Evolutionary conservation across 2,888 invertebrate genomes (phyloP).

Genomic region (Oscheius sp.): DNA sequence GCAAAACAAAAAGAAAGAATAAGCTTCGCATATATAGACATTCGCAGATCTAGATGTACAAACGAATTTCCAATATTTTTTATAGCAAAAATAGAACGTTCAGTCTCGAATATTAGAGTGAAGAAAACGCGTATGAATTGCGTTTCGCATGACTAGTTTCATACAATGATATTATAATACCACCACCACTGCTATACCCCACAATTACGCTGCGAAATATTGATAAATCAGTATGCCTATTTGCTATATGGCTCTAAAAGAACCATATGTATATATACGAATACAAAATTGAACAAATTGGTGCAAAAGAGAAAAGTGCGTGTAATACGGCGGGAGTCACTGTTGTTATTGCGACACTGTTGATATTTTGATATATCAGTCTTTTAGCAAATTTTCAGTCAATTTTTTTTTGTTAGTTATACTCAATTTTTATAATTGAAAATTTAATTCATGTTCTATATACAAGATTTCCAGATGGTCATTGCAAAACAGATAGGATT

Average conservation of each 20-base stretch:
- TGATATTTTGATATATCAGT: too few species aligned
- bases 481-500: slow-evolving; percentile 11
- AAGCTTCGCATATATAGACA: too few species aligned
- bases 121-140: neutral
- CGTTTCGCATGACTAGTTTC: slow-evolving; percentile 21
- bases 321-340: too few species aligned
- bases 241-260: too few species aligned
- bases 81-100: neutral
- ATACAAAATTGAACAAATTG: too few species aligned
- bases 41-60: too few species aligned
- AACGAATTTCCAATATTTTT: too few species aligned
- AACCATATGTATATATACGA: too few species aligned
- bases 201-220: slow-evolving; percentile 9
- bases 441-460: neutral
- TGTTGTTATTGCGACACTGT: too few species aligned
- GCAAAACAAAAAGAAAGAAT: too few species aligned
- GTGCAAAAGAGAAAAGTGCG: too few species aligned
- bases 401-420: neutral
- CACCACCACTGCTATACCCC: neutral
- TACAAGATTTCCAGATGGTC: slow-evolving; percentile 10
- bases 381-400: neutral
- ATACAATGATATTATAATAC: neutral
- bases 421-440: neutral
- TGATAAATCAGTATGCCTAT: neutral
- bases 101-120: neutral